phyloP scores from a whole-genome alignment of 37 sponge, comb jelly and placozoan genomes.

The Cliona cf. orientalis region DNA sequence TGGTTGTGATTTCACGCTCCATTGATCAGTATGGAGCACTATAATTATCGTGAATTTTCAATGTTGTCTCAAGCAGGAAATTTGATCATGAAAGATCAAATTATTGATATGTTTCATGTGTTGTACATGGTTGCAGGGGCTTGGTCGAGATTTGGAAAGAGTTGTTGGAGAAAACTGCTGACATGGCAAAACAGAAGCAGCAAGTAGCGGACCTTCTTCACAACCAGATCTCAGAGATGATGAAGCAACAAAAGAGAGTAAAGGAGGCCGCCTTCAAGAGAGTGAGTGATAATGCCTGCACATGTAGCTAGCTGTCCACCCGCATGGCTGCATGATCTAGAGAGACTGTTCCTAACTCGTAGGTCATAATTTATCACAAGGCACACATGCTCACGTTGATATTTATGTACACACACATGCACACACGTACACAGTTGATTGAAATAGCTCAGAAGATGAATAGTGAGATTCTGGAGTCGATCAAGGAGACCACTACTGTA shows the following conservation, averaged over 20 bases:
- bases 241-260: constrained; percentile 59
- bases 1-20: no score
- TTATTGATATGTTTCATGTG: neutral
- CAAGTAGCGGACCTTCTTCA: constrained; percentile 57
- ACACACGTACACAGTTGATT: constrained; percentile 14
- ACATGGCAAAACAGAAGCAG: constrained; percentile 32
- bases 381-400: neutral
- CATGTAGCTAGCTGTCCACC: neutral
- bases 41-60: neutral
- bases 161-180: constrained; percentile 70
- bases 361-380: no score
- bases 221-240: constrained; percentile 52
- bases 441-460: constrained; percentile 70
- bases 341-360: no score
- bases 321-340: neutral
- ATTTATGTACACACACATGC: neutral
- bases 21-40: neutral
- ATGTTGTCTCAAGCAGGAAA: no score
- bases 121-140: constrained; percentile 40
- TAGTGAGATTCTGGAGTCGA: constrained; percentile 70
- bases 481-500: constrained; percentile 65
- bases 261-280: constrained; percentile 75
- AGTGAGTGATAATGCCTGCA: constrained; percentile 15
- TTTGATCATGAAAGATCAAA: neutral
- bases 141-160: constrained; percentile 76